Percentiles rank a stretch among this genome's conserved stretches.
Evolutionary conservation across 2,113 vertebrate species (phyloP).

Genomic region (Agapornis roseicollis): DNA sequence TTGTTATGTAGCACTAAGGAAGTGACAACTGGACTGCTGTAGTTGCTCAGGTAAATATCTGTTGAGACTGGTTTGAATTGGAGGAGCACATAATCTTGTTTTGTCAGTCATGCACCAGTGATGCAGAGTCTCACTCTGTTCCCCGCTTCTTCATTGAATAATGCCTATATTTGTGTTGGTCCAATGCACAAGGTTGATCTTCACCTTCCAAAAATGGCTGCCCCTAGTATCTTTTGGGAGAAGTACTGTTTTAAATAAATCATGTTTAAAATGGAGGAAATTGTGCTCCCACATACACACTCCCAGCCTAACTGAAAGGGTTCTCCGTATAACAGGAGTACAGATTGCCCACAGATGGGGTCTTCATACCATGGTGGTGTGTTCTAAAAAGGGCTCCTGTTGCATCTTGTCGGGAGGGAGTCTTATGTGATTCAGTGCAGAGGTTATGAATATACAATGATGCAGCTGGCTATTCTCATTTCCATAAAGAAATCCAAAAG

Average conservation of each 20-base stretch:
- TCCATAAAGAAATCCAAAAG: neutral
- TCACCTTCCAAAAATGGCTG: neutral
- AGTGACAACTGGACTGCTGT: neutral
- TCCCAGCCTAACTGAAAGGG: neutral
- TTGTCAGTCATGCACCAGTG: neutral
- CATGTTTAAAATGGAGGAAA: neutral
- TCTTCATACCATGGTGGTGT: rapidly evolving
- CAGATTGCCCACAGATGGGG: neutral
- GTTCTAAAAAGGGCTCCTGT: neutral
- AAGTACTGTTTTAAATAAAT: neutral
- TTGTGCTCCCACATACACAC: neutral
- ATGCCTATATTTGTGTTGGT: neutral
- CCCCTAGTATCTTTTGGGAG: neutral
- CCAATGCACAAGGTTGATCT: neutral
- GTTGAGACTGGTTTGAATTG: slow-evolving; percentile 21
- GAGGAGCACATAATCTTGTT: neutral
- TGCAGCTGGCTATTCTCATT: neutral
- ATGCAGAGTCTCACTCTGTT: neutral
- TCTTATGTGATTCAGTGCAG: neutral
- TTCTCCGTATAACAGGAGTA: neutral
- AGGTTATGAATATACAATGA: neutral
- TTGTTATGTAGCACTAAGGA: neutral
- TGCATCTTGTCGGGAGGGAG: neutral
- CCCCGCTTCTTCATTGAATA: neutral
- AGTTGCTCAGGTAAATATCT: neutral